phyloP scores from a whole-genome alignment of 2,113 vertebrate genomes.

The Edolisoma coerulescens region DNA sequence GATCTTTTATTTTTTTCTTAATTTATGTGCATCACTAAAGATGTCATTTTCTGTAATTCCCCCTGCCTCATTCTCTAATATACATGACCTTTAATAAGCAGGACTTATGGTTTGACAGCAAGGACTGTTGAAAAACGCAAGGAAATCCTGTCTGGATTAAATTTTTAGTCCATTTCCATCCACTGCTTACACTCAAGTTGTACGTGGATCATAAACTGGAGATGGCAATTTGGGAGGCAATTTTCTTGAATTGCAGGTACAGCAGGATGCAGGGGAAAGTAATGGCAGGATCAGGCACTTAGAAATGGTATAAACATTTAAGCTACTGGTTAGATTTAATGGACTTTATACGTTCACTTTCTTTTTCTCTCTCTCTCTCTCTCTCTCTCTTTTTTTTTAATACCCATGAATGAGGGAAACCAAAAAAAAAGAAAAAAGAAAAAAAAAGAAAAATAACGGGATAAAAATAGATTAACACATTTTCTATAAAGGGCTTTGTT shows the following conservation, averaged over 20 bases:
- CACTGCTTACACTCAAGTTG: neutral
- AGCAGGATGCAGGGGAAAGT: conserved; percentile 27
- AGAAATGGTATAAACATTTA: conserved; percentile 37
- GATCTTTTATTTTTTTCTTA: neutral
- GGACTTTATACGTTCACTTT: conserved; percentile 27
- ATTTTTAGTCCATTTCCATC: conserved; percentile 48
- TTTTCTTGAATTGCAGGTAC: conserved; percentile 65
- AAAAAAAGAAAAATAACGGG: rapidly evolving
- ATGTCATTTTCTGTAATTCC: neutral
- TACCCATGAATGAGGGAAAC: neutral
- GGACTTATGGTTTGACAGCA: neutral
- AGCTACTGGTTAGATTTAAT: neutral
- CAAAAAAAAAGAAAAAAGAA: neutral
- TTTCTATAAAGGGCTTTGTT: neutral
- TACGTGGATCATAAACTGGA: conserved; percentile 55
- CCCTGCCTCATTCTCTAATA: neutral
- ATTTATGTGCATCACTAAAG: neutral
- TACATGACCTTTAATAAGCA: conserved; percentile 42
- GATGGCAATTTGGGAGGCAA: conserved; percentile 60
- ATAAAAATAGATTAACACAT: neutral
- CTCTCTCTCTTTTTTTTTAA: neutral
- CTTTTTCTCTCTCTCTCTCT: neutral
- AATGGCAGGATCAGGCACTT: conserved; percentile 54
- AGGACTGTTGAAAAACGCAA: neutral
- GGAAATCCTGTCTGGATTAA: conserved; percentile 38